phyloP scores from a whole-genome alignment of 2,113 vertebrate species.

The Microcebus murinus region DNA sequence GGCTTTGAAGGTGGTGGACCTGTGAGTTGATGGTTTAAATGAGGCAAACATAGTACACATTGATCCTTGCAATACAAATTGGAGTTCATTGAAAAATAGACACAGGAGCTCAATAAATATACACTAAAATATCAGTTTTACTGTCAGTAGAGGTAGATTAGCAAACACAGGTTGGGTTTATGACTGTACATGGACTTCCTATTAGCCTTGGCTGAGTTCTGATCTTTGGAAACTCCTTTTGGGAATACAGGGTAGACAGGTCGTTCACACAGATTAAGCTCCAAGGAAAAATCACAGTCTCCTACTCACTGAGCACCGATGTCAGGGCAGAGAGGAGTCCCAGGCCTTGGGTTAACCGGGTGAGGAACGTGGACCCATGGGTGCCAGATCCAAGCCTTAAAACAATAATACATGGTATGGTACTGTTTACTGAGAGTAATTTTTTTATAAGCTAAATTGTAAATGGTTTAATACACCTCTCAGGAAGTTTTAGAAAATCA shows the following conservation, averaged over 20 bases:
- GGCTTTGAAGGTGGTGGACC: background rate
- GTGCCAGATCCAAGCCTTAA: background rate
- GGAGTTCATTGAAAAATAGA: background rate
- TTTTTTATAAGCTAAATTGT: background rate
- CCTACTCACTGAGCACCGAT: fast-evolving
- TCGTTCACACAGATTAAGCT: background rate
- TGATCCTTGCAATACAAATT: background rate
- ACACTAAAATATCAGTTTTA: background rate
- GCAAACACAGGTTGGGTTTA: background rate
- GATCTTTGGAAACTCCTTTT: background rate
- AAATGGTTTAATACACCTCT: background rate
- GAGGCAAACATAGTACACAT: too few relatives aligned
- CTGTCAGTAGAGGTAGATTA: background rate
- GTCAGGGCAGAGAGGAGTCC: background rate
- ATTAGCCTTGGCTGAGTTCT: background rate
- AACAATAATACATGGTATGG: background rate
- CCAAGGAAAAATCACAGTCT: background rate
- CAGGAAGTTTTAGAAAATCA: conserved; percentile 33
- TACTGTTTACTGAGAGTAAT: background rate
- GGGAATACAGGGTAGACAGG: background rate
- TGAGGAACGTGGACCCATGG: fast-evolving
- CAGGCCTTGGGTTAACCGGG: too few relatives aligned
- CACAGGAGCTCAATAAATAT: background rate
- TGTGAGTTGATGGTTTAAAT: background rate
- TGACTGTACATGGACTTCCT: background rate